These are phyloP conservation scores for Benitochromis conjunctus DNA, from an alignment of 2,113 vertebrate genomes.

Conservation along the genomic window DNA sequence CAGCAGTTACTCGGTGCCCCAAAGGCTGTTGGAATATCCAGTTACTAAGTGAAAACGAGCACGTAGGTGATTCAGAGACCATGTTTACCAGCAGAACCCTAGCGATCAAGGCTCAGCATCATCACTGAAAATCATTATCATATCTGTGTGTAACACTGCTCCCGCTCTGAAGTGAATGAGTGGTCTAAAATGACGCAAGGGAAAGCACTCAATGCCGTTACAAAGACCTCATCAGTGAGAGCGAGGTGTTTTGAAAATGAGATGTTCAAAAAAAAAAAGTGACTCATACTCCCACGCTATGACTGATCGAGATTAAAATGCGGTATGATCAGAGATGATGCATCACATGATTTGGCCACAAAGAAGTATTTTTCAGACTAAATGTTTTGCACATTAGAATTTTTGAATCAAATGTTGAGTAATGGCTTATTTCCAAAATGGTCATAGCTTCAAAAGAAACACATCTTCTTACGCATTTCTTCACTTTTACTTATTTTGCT, in stretches of 20 bases:
- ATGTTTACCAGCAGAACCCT: conserved; percentile 7
- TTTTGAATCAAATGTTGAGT: not conserved
- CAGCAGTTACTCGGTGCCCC: not conserved
- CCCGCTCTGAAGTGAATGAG: conserved; percentile 35
- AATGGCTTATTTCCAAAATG: not conserved
- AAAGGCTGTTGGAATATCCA: not conserved
- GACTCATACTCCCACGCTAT: conserved; percentile 16
- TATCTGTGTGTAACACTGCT: conserved; percentile 20
- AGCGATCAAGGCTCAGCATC: conserved; percentile 23
- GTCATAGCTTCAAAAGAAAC: not conserved
- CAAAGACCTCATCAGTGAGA: conserved; percentile 22
- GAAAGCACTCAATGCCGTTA: not conserved
- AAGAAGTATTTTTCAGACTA: not conserved
- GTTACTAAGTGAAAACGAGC: not conserved
- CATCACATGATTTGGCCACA: not conserved
- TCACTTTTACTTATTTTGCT: conserved; percentile 1
- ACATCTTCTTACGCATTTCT: not conserved
- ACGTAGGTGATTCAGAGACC: not conserved
- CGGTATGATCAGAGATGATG: conserved; percentile 23
- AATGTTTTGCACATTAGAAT: not conserved
- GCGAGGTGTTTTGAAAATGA: conserved; percentile 19
- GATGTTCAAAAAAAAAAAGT: conserved; percentile 1
- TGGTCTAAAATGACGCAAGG: conserved; percentile 23
- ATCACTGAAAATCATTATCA: conserved; percentile 34
- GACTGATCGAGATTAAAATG: conserved; percentile 38